Base-by-base conservation (phyloP, 1,140 invertebrate species). In the Oedothorax gibbosus region DNA sequence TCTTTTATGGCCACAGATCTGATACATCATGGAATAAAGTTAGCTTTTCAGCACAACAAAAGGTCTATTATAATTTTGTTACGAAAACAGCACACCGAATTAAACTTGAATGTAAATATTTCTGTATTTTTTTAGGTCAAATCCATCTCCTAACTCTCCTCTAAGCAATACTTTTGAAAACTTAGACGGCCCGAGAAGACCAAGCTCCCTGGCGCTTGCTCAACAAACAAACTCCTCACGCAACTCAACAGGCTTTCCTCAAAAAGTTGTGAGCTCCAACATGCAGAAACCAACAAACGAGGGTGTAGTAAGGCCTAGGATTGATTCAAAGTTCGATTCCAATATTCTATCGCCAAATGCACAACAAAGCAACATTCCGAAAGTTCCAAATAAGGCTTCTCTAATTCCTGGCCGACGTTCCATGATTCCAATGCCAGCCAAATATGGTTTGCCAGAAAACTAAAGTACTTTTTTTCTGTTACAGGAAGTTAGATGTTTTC, bases 131-230 rank as follows among this genome's bases (percentile, higher is more conserved):
- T 56, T 14, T 35, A 81, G 78, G 66, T 71, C 65, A 7, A 35
- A 60, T 21, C 57, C 81, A 14, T 84, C 81, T 12, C 81, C 81
- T 10, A 64, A 66, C 15, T 73, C 71, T 14, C 71, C 71, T n/a
- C 60, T 84, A 12, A 84, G 81, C 20, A 65, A 62, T 5, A 84
- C 81, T 15, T 84, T 65, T 20, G 81, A 84, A 49, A 84, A 68
- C 73, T 21, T 84, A 21, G 66, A 64, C 20, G 71, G 56, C 11
- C 71, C 53, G 12, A 57, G 81, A 53, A 75, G 81, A n/a, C 81
- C 81, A 2, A 83, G 72, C 20, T 75, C 81, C 21, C 51, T 83
- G 15, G 71, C 81, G 7, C 18, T 83, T 7, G 18, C 69, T 8
- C 56, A 82, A 20, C 50, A 66, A 53, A 69, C 66, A 5, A 69